These are phyloP conservation scores for Lymantria dispar DNA, from an alignment of 2,888 invertebrate genomes.

Conservation along the genomic window DNA sequence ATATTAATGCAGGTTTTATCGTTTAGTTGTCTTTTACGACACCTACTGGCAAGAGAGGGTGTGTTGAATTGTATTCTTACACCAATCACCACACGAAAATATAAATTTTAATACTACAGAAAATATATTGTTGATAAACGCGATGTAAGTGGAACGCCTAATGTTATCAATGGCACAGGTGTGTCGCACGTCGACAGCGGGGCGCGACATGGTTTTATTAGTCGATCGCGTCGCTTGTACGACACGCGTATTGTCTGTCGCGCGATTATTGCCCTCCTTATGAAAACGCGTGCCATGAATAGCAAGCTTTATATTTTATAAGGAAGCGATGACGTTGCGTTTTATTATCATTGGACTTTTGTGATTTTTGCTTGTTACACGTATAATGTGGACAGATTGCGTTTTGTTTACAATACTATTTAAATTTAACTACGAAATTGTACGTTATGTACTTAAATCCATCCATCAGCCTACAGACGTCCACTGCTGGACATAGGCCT, in stretches of 20 bases:
- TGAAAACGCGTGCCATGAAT: conserved; percentile 40
- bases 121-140: not conserved
- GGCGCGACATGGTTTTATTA: conserved; percentile 41
- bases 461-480: no score
- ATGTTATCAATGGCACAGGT: conserved; percentile 41
- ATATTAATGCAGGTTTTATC: no score
- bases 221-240: conserved; percentile 32
- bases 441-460: no score
- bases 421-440: no score
- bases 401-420: not conserved
- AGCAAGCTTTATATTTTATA: conserved; percentile 21
- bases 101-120: not conserved
- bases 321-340: conserved; percentile 26
- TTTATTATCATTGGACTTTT: conserved; percentile 24
- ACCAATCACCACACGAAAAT: no score
- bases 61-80: no score
- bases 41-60: no score
- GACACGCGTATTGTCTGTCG: conserved; percentile 38
- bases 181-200: conserved; percentile 41
- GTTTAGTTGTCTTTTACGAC: no score
- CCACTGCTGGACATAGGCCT: no score
- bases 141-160: conserved; percentile 1
- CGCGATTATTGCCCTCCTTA: conserved; percentile 32
- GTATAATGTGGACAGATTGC: not conserved
- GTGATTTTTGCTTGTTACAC: conserved; percentile 10